These are phyloP conservation scores for Andrena dorsata DNA, from an alignment of 2,888 invertebrate species.

Conservation along the genomic window DNA sequence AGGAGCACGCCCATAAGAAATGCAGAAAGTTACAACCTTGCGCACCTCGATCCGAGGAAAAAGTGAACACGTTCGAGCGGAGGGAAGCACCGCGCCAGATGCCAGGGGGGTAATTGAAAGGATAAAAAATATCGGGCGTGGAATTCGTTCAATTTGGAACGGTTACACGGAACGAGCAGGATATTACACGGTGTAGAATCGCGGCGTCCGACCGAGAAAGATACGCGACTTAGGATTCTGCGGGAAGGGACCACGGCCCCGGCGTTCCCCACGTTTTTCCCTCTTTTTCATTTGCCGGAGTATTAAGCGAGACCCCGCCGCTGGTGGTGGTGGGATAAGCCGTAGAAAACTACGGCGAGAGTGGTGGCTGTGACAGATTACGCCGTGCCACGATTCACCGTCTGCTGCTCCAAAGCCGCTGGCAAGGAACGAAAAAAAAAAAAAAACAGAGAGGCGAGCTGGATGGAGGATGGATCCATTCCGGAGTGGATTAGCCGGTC, in stretches of 20 bases:
- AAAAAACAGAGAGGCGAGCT: slow-evolving; percentile 32
- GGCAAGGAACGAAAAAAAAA: slow-evolving; percentile 62
- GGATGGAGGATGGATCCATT: slow-evolving; percentile 67
- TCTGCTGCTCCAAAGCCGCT: slow-evolving; percentile 67
- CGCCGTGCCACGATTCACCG: slow-evolving; percentile 67
- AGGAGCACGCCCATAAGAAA: not conserved
- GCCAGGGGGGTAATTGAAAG: slow-evolving; percentile 5
- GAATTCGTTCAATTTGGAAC: slow-evolving; percentile 6
- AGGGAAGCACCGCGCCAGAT: slow-evolving; percentile 20
- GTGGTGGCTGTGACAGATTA: slow-evolving; percentile 74
- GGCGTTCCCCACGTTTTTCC: slow-evolving; percentile 37
- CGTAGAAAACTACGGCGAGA: slow-evolving; percentile 71
- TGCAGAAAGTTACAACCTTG: not conserved
- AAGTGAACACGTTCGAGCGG: not conserved
- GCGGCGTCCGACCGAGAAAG: slow-evolving; percentile 25
- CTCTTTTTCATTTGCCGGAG: slow-evolving; percentile 59
- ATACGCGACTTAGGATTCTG: slow-evolving; percentile 43
- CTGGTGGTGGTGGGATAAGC: slow-evolving; percentile 68
- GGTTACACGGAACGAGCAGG: slow-evolving; percentile 16
- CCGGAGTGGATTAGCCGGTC: slow-evolving; percentile 70
- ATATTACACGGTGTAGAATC: slow-evolving; percentile 56
- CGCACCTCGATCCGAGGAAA: not conserved
- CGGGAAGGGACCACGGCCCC: slow-evolving; percentile 2
- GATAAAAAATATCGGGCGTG: slow-evolving; percentile 14
- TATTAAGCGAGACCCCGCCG: slow-evolving; percentile 62